These are phyloP conservation scores for Griposia aprilina DNA, from an alignment of 2,888 invertebrate genomes.

Conservation along the genomic window DNA sequence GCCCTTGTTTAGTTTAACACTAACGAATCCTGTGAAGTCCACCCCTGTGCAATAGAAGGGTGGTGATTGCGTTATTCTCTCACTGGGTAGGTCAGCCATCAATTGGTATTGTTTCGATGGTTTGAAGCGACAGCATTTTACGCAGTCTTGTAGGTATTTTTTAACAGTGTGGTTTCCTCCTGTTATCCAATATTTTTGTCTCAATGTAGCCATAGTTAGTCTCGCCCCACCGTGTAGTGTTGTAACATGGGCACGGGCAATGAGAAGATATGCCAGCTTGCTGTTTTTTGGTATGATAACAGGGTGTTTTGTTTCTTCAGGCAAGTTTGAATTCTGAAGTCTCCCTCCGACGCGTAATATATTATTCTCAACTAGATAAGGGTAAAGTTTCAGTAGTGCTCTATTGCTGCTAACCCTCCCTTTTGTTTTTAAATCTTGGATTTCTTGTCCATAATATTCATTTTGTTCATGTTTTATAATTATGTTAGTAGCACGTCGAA, in stretches of 20 bases:
- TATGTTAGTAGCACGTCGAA: not conserved
- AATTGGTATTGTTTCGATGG: not conserved
- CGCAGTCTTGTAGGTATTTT: not conserved
- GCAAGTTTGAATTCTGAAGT: conserved; percentile 1
- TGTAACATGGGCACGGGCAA: not conserved
- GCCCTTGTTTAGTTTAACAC: not conserved
- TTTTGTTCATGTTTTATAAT: not conserved
- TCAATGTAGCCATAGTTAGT: not conserved
- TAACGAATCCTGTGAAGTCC: conserved; percentile 8
- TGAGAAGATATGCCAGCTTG: not conserved
- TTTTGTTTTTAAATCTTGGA: too few relatives aligned
- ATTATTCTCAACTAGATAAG: too few relatives aligned
- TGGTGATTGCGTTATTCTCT: not conserved
- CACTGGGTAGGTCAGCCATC: not conserved
- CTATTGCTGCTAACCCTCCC: too few relatives aligned
- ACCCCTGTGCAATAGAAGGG: conserved; percentile 9
- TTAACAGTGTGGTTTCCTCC: conserved; percentile 13
- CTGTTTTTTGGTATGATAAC: not conserved
- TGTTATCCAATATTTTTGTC: conserved; percentile 11
- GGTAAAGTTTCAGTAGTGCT: too few relatives aligned
- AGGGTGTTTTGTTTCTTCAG: conserved; percentile 1
- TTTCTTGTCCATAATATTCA: not conserved
- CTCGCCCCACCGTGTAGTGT: not conserved
- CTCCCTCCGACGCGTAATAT: too few relatives aligned
- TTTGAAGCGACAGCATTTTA: conserved; percentile 7